A percentile compares a stretch with the other conserved stretches of the same genome.
phyloP scores from a whole-genome alignment of 2,797 vertebrate genomes.

The Anableps anableps region DNA sequence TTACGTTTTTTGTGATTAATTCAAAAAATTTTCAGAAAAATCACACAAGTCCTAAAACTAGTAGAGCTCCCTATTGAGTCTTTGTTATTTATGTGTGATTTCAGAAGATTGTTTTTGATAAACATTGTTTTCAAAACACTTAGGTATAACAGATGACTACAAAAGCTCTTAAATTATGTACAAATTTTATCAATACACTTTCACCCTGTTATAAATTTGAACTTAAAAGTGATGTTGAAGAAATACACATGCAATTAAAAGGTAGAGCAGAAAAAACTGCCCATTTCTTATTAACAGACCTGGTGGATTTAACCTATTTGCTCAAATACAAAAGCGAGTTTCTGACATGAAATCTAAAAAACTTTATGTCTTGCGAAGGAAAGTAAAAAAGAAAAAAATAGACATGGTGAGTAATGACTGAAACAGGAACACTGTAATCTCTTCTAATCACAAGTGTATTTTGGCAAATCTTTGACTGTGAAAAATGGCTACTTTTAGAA shows the following conservation, averaged over 20 bases:
- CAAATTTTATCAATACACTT: background rate
- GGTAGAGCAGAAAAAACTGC: background rate
- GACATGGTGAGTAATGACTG: background rate
- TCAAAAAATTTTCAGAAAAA: background rate
- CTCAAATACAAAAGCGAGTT: background rate
- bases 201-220: background rate
- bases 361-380: background rate
- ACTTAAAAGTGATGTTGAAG: background rate
- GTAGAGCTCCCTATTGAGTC: background rate
- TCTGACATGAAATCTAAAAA: background rate
- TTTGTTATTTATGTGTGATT: background rate
- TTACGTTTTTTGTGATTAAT: background rate
- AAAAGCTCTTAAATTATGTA: background rate
- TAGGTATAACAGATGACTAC: background rate
- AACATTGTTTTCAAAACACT: background rate
- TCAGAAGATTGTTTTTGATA: background rate
- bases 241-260: background rate
- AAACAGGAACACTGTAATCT: background rate
- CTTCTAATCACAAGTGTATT: background rate
- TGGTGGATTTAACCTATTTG: background rate
- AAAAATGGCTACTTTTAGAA: background rate
- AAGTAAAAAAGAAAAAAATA: background rate
- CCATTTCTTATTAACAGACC: background rate
- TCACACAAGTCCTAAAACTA: background rate
- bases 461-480: background rate